phyloP scores from a whole-genome alignment of 2,888 invertebrate species.

The Caenorhabditis japonica region DNA sequence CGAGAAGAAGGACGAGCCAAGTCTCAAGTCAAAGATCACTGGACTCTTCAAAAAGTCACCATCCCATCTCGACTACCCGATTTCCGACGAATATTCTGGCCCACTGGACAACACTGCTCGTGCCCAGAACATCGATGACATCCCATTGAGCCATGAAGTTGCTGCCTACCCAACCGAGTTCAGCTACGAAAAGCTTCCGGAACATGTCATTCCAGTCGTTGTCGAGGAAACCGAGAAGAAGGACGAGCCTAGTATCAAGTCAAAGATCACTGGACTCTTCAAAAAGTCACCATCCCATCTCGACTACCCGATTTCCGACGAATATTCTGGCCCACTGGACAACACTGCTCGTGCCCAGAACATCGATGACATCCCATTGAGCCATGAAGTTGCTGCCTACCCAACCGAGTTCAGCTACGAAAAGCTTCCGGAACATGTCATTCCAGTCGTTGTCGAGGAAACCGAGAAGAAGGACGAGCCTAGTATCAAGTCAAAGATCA shows the following conservation, averaged over 20 bases:
- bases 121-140: slow-evolving; percentile 47
- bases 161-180: slow-evolving; percentile 51
- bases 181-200: slow-evolving; percentile 51
- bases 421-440: slow-evolving; percentile 13
- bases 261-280: slow-evolving; percentile 41
- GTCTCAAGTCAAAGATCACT: slow-evolving; percentile 32
- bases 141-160: slow-evolving; percentile 53
- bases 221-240: slow-evolving; percentile 35
- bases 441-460: slow-evolving; percentile 18
- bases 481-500: slow-evolving; percentile 42
- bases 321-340: slow-evolving; percentile 27
- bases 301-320: slow-evolving; percentile 32
- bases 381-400: slow-evolving; percentile 40
- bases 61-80: slow-evolving; percentile 62
- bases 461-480: slow-evolving; percentile 26
- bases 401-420: slow-evolving; percentile 48
- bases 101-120: slow-evolving; percentile 41
- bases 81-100: slow-evolving; percentile 53
- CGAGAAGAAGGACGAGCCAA: slow-evolving; percentile 35
- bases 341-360: slow-evolving; percentile 20
- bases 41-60: slow-evolving; percentile 52
- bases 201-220: slow-evolving; percentile 13
- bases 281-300: slow-evolving; percentile 31
- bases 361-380: slow-evolving; percentile 47
- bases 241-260: slow-evolving; percentile 23